A percentile compares a stretch with the other conserved stretches of the same genome.
Conservation (phyloP, 2,113 vertebrate genomes). For the Glaucidium brasilianum region DNA sequence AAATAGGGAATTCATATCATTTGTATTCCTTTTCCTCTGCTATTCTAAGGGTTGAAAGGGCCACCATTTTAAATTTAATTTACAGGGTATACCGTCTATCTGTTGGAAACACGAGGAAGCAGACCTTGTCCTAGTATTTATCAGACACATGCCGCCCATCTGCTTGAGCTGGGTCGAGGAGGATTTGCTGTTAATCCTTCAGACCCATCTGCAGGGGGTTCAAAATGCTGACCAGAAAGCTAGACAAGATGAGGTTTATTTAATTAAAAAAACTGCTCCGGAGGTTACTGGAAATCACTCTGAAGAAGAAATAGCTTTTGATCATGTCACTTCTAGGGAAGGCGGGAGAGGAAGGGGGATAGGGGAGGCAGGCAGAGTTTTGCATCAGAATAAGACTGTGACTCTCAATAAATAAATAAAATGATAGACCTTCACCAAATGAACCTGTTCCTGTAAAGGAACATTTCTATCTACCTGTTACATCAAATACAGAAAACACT, state of each 20-base stretch:
- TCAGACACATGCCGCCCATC: conserved; percentile 92
- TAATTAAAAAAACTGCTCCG: conserved; percentile 83
- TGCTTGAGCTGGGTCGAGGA: conserved; percentile 86
- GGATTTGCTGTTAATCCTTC: conserved; percentile 94
- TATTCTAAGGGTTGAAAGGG: conserved; percentile 74
- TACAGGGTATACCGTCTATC: conserved; percentile 79
- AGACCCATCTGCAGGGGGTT: conserved; percentile 91
- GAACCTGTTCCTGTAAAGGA: background rate
- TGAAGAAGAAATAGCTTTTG: conserved; percentile 76
- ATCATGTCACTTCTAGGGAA: conserved; percentile 46
- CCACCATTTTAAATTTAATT: conserved; percentile 83
- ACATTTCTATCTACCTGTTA: conserved; percentile 59
- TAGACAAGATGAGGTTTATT: conserved; percentile 88
- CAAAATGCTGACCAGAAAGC: conserved; percentile 93
- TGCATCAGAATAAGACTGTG: conserved; percentile 55
- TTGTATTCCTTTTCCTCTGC: conserved; percentile 73
- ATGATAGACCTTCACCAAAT: background rate
- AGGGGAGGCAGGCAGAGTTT: conserved; percentile 30
- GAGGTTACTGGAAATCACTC: conserved; percentile 82
- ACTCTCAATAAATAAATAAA: conserved; percentile 22
- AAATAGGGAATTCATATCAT: conserved; percentile 75
- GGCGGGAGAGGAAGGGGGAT: conserved; percentile 20
- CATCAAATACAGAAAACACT: background rate
- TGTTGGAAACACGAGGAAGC: conserved; percentile 79
- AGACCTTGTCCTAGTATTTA: conserved; percentile 79